Evolutionary conservation across 1,140 invertebrate species (phyloP).

Genomic region (Cherax destructor): DNA sequence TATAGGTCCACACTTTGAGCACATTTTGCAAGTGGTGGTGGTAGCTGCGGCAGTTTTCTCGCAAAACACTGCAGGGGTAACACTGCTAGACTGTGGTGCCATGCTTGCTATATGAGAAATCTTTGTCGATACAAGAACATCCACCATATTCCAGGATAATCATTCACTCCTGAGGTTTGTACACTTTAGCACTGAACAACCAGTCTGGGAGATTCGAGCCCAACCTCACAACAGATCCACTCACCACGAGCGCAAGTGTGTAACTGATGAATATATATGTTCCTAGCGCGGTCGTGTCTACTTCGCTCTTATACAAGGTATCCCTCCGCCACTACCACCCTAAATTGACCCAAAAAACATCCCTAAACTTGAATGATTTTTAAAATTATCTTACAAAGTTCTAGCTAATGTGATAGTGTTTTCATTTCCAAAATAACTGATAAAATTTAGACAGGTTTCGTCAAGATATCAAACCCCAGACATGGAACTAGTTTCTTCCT

Average conservation of each 20-base stretch:
- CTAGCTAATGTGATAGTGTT: background rate
- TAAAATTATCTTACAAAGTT: background rate
- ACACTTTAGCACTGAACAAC: background rate
- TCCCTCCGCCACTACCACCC: constrained; percentile 49
- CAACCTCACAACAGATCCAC: constrained; percentile 9
- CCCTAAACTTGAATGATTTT: background rate
- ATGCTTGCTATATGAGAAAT: constrained; percentile 43
- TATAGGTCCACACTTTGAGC: constrained; percentile 42
- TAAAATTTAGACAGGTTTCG: background rate
- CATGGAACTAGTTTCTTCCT: constrained; percentile 44
- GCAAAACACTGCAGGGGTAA: constrained; percentile 41
- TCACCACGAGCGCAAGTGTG: constrained; percentile 43
- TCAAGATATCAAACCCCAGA: constrained; percentile 9
- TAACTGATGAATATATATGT: constrained; percentile 59
- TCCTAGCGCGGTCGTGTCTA: constrained; percentile 40
- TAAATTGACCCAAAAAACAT: background rate
- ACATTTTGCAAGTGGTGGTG: constrained; percentile 48
- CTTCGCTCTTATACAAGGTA: constrained; percentile 46
- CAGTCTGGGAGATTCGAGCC: background rate
- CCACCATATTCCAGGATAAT: constrained; percentile 44
- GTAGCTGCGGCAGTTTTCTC: constrained; percentile 26
- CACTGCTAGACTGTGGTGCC: constrained; percentile 54
- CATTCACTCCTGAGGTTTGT: constrained; percentile 37
- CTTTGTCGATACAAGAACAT: constrained; percentile 47
- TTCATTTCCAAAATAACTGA: background rate